A percentile compares a stretch with the other conserved stretches of the same genome.
phyloP scores from a whole-genome alignment of 1,140 invertebrate genomes.

The Dolichoris vasculosae region DNA sequence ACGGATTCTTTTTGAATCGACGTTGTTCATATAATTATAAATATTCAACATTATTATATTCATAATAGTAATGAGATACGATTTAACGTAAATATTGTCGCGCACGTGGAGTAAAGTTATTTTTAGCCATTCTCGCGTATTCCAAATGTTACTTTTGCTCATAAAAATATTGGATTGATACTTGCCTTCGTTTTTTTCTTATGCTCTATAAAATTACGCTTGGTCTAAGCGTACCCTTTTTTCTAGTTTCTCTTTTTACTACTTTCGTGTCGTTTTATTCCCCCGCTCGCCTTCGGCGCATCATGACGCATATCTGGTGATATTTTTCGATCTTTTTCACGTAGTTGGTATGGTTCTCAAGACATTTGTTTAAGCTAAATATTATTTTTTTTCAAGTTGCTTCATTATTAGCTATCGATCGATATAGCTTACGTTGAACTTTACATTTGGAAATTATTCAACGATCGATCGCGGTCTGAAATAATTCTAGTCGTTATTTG shows the following conservation, averaged over 20 bases:
- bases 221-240: not conserved
- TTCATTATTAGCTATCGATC: not conserved
- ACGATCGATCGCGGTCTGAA: too few species aligned
- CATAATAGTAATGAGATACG: not conserved
- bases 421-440: too few species aligned
- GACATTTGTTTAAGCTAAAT: not conserved
- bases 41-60: not conserved
- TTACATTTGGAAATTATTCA: too few species aligned
- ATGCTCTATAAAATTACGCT: constrained; percentile 19
- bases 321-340: not conserved
- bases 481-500: too few species aligned
- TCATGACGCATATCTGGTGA: not conserved
- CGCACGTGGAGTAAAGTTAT: not conserved
- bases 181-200: not conserved
- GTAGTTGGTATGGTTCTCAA: not conserved
- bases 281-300: not conserved
- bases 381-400: not conserved
- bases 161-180: constrained; percentile 22
- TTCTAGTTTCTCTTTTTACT: constrained; percentile 23
- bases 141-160: not conserved
- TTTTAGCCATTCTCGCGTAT: not conserved
- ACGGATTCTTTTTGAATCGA: not conserved
- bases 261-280: not conserved
- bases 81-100: not conserved
- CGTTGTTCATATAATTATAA: not conserved